A percentile compares a stretch with the other conserved stretches of the same genome.
These are phyloP conservation scores for Gila orcuttii DNA, from an alignment of 2,113 vertebrate species.

Conservation along the genomic window DNA sequence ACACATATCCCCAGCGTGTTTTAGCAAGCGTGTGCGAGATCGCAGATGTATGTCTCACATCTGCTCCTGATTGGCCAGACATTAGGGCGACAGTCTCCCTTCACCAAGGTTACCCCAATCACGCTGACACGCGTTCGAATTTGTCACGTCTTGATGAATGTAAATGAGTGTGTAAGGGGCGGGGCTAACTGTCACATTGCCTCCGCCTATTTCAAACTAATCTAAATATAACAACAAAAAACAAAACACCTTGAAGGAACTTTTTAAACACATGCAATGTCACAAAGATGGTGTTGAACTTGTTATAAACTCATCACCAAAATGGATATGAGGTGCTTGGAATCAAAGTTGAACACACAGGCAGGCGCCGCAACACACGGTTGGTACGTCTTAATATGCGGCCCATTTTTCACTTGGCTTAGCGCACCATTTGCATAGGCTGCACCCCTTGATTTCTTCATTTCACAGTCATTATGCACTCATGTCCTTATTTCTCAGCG, in stretches of 20 bases:
- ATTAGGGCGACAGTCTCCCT: slow-evolving; percentile 92
- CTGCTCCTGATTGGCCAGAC: slow-evolving; percentile 90
- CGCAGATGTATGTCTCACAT: slow-evolving; percentile 82
- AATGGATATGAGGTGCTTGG: slow-evolving; percentile 24
- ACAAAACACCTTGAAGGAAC: slow-evolving; percentile 59
- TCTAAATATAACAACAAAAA: slow-evolving; percentile 65
- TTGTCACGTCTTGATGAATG: slow-evolving; percentile 90
- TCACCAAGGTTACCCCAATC: slow-evolving; percentile 93
- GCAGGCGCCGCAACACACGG: slow-evolving; percentile 37
- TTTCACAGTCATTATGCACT: slow-evolving; percentile 99
- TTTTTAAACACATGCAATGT: slow-evolving; percentile 50
- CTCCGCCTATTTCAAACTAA: slow-evolving; percentile 64
- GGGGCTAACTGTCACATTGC: slow-evolving; percentile 63
- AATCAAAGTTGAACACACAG: slow-evolving; percentile 34
- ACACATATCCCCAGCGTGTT: slow-evolving; percentile 82
- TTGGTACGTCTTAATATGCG: slow-evolving; percentile 92
- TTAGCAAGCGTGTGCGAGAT: slow-evolving; percentile 63
- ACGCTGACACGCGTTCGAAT: slow-evolving; percentile 89
- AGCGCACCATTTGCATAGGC: slow-evolving; percentile 93
- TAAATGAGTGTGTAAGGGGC: slow-evolving; percentile 77
- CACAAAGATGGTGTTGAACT: slow-evolving; percentile 59
- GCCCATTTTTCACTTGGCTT: slow-evolving; percentile 93
- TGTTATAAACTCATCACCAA: slow-evolving; percentile 39
- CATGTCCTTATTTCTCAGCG: slow-evolving; percentile 94
- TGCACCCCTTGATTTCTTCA: slow-evolving; percentile 88